Base-by-base conservation (phyloP, 2,113 vertebrate species). In the Brachirus orientalis region DNA sequence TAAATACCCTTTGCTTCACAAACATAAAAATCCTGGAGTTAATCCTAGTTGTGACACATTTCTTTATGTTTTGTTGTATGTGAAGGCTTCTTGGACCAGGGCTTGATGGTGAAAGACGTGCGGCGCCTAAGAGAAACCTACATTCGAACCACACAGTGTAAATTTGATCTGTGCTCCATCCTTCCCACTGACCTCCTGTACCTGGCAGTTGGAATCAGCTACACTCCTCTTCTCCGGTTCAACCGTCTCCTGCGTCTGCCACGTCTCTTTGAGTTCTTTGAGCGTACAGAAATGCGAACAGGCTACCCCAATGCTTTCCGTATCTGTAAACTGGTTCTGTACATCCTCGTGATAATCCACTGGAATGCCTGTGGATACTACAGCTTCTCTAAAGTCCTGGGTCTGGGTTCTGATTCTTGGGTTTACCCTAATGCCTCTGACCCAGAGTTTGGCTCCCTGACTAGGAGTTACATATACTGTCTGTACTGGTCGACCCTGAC, bases 351-450 rank as follows among this genome's bases (percentile, higher is more conserved):
- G 63, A 98, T 99, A 83, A 99, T 99, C 75, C 97, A 99, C 77
- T 99, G 97, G 98, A 99, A 99, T 0, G 97, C 96, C 9, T 99
- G 96, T 74, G 95, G 94, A 37, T 99, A 98, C 77, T 99, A 95
- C 1, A 96, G 96, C 80, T 97, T 99, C 84, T 99, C 98, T 41
- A 98, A 97, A 77, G 89, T 94, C 51, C 94, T 99, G 17, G 98
- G 97, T 36, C 95, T 99, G 38, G 98, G 97, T 8, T 92, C 94
- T 0, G 97, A 99, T 74, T 93, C 93, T 3, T 99, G 97, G 98
- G 98, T 99, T 46, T 99, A 99, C 19, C 96, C 97, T 10, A 98
- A 98, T 0, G 73, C 95, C 38, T 96, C 96, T 0, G 95, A 98
- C 37, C 95, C 96, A 0, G 91, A 94, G 69, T 95, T 95, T 1